phyloP scores from a whole-genome alignment of 1,140 invertebrate species.

The Leptopilina clavipes region DNA sequence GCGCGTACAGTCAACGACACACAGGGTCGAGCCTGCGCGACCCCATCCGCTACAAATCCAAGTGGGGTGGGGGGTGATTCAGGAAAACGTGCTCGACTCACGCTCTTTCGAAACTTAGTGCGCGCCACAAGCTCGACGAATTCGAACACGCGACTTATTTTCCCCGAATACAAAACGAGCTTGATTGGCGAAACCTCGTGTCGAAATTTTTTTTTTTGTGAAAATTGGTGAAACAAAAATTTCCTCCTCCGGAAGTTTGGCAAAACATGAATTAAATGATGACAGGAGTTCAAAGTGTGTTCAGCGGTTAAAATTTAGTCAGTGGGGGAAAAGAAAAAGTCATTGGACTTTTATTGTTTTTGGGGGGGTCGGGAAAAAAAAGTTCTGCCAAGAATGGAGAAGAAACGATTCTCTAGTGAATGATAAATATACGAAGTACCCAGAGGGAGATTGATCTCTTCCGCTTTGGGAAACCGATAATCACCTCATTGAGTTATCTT shows the following conservation, averaged over 20 bases:
- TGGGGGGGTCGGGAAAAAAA: not conserved
- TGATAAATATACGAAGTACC: not conserved
- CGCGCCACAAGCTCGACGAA: constrained; percentile 65
- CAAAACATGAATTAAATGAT: not conserved
- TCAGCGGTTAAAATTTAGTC: not conserved
- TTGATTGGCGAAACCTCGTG: not conserved
- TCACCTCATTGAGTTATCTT: not conserved
- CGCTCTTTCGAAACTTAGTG: constrained; percentile 63
- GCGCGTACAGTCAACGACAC: constrained; percentile 37
- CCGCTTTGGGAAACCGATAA: not conserved
- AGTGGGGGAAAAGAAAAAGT: not conserved
- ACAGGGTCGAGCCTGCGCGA: constrained; percentile 41
- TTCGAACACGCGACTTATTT: constrained; percentile 46
- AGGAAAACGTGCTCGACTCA: constrained; percentile 53
- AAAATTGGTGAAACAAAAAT: too few relatives aligned
- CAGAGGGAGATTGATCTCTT: constrained; percentile 1
- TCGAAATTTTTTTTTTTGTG: too few relatives aligned
- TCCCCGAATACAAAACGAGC: too few relatives aligned
- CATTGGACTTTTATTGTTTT: not conserved
- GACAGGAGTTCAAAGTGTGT: not conserved
- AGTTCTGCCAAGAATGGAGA: not conserved
- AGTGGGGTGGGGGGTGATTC: constrained; percentile 54
- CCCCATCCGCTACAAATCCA: constrained; percentile 41
- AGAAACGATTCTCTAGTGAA: not conserved
- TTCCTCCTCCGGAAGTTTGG: not conserved